Conservation (phyloP, 2,888 invertebrate genomes). For the Lithophane ornitopus region DNA sequence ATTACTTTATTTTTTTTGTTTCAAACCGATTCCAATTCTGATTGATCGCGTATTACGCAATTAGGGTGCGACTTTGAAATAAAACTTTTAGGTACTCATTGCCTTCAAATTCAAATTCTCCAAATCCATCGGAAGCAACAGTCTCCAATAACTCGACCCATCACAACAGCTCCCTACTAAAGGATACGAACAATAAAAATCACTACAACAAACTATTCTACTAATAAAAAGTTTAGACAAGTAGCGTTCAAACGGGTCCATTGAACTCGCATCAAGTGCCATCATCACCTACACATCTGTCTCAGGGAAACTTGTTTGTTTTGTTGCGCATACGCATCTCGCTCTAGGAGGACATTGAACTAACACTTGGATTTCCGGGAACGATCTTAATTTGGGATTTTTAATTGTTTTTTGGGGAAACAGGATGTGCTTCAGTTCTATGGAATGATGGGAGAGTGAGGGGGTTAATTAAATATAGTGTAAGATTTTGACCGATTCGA, state of each 20-base stretch:
- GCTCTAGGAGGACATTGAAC: constrained; percentile 72
- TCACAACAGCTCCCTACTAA: constrained; percentile 40
- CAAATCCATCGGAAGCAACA: background rate
- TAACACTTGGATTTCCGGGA: constrained; percentile 66
- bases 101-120: background rate
- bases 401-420: constrained; percentile 22
- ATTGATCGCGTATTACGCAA: no score
- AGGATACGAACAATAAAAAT: constrained; percentile 64
- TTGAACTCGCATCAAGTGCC: constrained; percentile 57
- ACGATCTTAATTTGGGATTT: constrained; percentile 44
- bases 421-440: background rate
- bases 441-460: no score
- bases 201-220: constrained; percentile 56
- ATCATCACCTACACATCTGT: constrained; percentile 68
- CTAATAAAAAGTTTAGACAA: constrained; percentile 68
- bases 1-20: no score
- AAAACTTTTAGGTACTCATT: background rate
- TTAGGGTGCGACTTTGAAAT: background rate
- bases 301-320: constrained; percentile 71
- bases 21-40: no score
- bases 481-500: background rate
- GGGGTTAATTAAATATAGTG: background rate
- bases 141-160: constrained; percentile 9
- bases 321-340: constrained; percentile 71
- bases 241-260: constrained; percentile 53